Evolutionary conservation across 2,113 vertebrate genomes (phyloP).

Genomic region (Psittacara wagleri): DNA sequence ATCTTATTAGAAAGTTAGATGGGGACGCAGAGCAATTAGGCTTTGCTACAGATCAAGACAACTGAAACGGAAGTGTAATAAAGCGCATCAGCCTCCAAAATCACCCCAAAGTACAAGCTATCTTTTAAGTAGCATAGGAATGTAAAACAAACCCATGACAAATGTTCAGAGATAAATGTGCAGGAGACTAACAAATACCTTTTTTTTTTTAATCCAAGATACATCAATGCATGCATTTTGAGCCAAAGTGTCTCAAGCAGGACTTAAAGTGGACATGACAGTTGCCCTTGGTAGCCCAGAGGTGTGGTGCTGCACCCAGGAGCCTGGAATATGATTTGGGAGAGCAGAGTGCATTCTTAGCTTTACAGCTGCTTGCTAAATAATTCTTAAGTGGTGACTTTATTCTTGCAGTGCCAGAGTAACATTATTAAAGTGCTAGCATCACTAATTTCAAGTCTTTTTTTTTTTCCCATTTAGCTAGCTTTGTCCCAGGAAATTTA

Average conservation of each 20-base stretch:
- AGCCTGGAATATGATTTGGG: neutral
- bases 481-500: neutral
- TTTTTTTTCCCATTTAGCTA: neutral
- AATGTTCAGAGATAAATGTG: neutral
- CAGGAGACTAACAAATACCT: neutral
- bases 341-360: neutral
- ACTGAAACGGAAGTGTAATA: neutral
- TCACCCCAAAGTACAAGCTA: neutral
- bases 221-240: neutral
- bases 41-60: neutral
- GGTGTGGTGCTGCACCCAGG: neutral
- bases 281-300: neutral
- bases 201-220: neutral
- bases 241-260: neutral
- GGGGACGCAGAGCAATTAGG: neutral
- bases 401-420: neutral
- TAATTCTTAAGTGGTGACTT: neutral
- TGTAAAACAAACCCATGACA: neutral
- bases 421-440: neutral
- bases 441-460: neutral
- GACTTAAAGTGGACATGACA: neutral
- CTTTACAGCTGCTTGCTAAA: neutral
- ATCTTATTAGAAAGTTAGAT: slow-evolving; percentile 23
- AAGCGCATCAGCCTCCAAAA: neutral
- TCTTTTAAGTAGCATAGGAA: neutral